Conservation (phyloP, 2,113 vertebrate species). For the Saccopteryx bilineata region DNA sequence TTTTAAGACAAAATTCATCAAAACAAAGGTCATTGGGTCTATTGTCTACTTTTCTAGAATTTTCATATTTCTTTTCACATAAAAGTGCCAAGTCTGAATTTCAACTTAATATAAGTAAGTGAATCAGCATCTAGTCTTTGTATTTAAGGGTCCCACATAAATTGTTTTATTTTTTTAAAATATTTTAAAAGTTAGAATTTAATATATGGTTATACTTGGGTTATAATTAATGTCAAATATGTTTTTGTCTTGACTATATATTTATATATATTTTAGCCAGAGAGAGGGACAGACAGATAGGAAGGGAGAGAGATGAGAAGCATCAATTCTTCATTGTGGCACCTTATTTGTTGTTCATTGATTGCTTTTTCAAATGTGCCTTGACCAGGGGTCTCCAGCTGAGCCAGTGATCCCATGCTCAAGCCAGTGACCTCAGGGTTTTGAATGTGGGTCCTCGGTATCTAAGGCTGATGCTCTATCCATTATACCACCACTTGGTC, state of each 20-base stretch:
- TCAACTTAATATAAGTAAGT: conserved; percentile 33
- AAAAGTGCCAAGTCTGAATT: conserved; percentile 37
- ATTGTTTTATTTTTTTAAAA: neutral
- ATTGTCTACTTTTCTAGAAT: neutral
- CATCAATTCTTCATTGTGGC: too few relatives aligned
- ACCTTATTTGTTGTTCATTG: too few relatives aligned
- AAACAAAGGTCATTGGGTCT: neutral
- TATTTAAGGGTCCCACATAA: conserved; percentile 53
- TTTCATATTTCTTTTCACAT: conserved; percentile 59
- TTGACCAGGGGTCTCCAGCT: too few relatives aligned
- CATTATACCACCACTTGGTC: too few relatives aligned
- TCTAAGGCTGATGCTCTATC: too few relatives aligned
- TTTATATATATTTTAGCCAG: too few relatives aligned
- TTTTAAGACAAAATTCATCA: conserved; percentile 61
- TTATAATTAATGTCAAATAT: conserved; percentile 67
- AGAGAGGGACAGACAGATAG: too few relatives aligned
- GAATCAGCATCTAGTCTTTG: neutral
- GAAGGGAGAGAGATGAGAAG: too few relatives aligned
- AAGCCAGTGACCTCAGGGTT: too few relatives aligned
- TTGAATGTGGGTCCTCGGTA: too few relatives aligned
- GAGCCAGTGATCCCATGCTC: too few relatives aligned
- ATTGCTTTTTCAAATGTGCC: too few relatives aligned
- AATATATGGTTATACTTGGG: conserved; percentile 32
- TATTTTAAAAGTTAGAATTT: conserved; percentile 56
- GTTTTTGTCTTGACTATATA: conserved; percentile 25